These are phyloP conservation scores for Hylaea fasciaria DNA, from an alignment of 2,888 invertebrate species.

Conservation along the genomic window DNA sequence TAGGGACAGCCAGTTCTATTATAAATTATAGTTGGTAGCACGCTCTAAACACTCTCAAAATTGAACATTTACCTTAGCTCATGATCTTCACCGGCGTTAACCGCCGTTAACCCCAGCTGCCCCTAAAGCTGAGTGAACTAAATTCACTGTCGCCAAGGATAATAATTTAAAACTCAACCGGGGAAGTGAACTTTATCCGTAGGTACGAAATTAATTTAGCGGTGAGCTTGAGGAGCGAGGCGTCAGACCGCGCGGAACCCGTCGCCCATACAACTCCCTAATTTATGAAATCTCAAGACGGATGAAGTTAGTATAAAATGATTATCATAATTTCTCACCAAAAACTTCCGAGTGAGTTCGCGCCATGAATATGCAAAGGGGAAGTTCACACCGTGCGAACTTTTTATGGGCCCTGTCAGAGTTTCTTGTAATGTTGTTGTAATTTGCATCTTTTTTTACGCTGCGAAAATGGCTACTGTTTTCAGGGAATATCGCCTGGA, in stretches of 20 bases:
- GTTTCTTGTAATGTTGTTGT: conserved; percentile 70
- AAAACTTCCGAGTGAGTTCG: conserved; percentile 80
- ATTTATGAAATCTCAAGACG: conserved; percentile 74
- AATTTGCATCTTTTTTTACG: conserved; percentile 71
- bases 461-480: conserved; percentile 35
- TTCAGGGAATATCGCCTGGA: conserved; percentile 10
- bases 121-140: conserved; percentile 1
- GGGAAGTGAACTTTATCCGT: conserved; percentile 33
- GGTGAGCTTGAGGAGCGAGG: conserved; percentile 44
- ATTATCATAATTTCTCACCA: conserved; percentile 82
- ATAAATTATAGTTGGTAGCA: too few relatives aligned
- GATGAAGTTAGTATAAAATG: conserved; percentile 80
- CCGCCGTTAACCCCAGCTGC: conserved; percentile 4
- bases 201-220: conserved; percentile 57
- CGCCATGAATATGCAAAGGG: conserved; percentile 79
- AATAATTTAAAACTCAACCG: conserved; percentile 28
- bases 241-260: conserved; percentile 56
- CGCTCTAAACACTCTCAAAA: too few relatives aligned
- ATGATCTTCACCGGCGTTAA: conserved; percentile 7
- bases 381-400: conserved; percentile 74
- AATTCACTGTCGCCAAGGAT: conserved; percentile 18
- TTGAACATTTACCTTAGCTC: conserved; percentile 7
- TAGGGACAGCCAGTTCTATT: too few relatives aligned
- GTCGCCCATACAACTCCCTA: conserved; percentile 59
- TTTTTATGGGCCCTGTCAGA: conserved; percentile 78